A percentile compares a stretch with the other conserved stretches of the same genome.
phyloP scores from a whole-genome alignment of 2,888 invertebrate genomes.

The Acanthosepion lycidas region DNA sequence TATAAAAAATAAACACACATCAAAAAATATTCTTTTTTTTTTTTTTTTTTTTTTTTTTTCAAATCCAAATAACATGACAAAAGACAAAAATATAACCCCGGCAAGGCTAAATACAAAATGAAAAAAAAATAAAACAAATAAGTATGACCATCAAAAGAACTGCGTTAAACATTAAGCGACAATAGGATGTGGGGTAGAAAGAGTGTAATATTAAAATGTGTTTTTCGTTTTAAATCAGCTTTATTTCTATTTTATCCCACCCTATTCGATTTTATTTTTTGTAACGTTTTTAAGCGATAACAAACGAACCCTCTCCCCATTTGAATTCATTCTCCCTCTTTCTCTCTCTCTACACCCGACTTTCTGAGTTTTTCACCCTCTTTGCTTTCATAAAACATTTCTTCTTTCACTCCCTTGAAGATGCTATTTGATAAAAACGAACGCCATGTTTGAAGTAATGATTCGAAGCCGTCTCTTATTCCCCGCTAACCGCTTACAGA shows the following conservation, averaged over 20 bases:
- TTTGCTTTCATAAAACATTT: too few relatives aligned
- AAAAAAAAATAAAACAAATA: background rate
- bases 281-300: slow-evolving; percentile 8
- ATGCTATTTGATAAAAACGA: slow-evolving; percentile 33
- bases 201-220: background rate
- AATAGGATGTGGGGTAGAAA: background rate
- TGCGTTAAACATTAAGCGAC: slow-evolving; percentile 33
- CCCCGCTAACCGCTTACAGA: slow-evolving; percentile 33
- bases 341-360: background rate
- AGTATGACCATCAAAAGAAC: background rate
- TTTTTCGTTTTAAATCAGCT: slow-evolving; percentile 20
- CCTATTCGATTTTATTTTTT: background rate
- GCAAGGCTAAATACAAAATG: background rate
- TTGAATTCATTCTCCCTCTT: background rate
- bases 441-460: slow-evolving; percentile 21
- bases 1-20: background rate
- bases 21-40: background rate
- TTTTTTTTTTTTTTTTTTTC: background rate
- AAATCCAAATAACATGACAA: background rate
- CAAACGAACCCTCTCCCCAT: background rate
- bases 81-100: background rate
- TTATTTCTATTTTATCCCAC: background rate
- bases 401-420: slow-evolving; percentile 33
- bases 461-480: background rate
- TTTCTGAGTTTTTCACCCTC: too few relatives aligned